These are phyloP conservation scores for Burhinus bistriatus DNA, from an alignment of 2,113 vertebrate species.

Conservation along the genomic window DNA sequence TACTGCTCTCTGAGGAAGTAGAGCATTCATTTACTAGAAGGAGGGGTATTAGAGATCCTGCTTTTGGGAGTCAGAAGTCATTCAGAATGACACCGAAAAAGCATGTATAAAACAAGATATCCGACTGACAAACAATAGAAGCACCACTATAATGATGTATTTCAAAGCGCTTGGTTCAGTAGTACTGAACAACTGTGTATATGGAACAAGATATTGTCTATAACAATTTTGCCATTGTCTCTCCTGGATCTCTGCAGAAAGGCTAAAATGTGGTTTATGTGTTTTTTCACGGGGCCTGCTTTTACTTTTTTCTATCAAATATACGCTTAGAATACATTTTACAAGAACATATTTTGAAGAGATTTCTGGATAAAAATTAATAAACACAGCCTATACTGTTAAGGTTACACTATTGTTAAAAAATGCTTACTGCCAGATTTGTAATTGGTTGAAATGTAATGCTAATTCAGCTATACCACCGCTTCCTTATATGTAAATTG, in stretches of 20 bases:
- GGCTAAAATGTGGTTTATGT: background rate
- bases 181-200: background rate
- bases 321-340: background rate
- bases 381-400: background rate
- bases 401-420: background rate
- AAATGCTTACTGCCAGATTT: background rate
- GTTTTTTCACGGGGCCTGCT: background rate
- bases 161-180: background rate
- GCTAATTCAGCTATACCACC: background rate
- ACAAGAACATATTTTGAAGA: background rate
- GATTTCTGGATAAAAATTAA: background rate
- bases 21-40: background rate
- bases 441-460: background rate
- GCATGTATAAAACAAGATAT: background rate
- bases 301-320: background rate
- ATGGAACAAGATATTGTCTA: background rate
- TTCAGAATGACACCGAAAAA: background rate
- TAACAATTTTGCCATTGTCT: background rate
- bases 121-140: background rate
- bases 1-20: background rate
- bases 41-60: background rate
- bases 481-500: background rate
- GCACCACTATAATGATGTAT: background rate
- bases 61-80: background rate
- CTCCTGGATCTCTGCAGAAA: background rate